phyloP scores from a whole-genome alignment of 2,797 vertebrate genomes.

The Allobates femoralis region DNA sequence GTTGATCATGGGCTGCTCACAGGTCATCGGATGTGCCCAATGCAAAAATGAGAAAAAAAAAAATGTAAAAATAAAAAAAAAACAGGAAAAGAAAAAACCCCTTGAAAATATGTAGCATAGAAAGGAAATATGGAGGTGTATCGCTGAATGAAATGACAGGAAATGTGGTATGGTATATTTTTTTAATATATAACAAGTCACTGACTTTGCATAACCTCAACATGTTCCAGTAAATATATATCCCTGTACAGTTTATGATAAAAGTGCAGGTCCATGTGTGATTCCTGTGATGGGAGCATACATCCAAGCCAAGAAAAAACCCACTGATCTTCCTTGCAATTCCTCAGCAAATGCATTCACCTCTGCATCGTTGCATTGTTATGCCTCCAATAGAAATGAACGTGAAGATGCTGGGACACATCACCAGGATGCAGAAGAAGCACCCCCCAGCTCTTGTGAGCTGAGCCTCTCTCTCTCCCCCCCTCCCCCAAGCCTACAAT shows the following conservation, averaged over 20 bases:
- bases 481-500: slow-evolving; percentile 64
- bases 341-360: slow-evolving; percentile 76
- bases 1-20: slow-evolving; percentile 73
- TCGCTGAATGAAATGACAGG: slow-evolving; percentile 59
- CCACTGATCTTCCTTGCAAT: slow-evolving; percentile 67
- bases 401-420: slow-evolving; percentile 78
- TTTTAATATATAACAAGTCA: slow-evolving; percentile 64
- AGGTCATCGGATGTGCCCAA: slow-evolving; percentile 67
- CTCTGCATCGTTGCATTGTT: slow-evolving; percentile 83
- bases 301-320: slow-evolving; percentile 67
- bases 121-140: slow-evolving; percentile 27
- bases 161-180: slow-evolving; percentile 52
- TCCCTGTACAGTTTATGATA: slow-evolving; percentile 65
- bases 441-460: slow-evolving; percentile 69
- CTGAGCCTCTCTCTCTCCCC: slow-evolving; percentile 70
- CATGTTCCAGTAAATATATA: slow-evolving; percentile 65
- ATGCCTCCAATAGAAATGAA: slow-evolving; percentile 77
- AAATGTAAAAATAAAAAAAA: neutral
- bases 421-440: slow-evolving; percentile 78
- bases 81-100: neutral
- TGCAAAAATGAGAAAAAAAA: slow-evolving; percentile 32
- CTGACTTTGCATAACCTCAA: slow-evolving; percentile 65
- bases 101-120: slow-evolving; percentile 42
- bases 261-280: slow-evolving; percentile 64
- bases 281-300: slow-evolving; percentile 51